Conservation (phyloP, 2,888 invertebrate species). For the Drosophila prolongata region DNA sequence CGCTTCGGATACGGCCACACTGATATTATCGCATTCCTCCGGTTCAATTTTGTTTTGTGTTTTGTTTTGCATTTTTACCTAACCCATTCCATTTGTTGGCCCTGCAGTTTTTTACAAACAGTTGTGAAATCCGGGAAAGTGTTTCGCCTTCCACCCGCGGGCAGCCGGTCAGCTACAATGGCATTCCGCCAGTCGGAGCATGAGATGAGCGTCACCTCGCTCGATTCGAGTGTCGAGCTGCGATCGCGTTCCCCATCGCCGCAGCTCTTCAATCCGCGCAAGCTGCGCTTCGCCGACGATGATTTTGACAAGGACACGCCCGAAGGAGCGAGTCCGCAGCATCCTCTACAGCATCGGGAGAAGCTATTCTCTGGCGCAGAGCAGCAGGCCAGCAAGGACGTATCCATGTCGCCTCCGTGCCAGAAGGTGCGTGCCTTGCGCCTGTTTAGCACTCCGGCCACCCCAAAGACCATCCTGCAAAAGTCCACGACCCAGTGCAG, state of each 20-base stretch:
- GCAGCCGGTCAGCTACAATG: slow-evolving; percentile 49
- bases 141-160: neutral
- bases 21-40: slow-evolving; percentile 16
- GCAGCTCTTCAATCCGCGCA: slow-evolving; percentile 80
- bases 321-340: slow-evolving; percentile 56
- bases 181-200: slow-evolving; percentile 74
- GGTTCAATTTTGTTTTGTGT: slow-evolving; percentile 28
- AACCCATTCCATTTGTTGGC: neutral
- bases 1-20: slow-evolving; percentile 25
- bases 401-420: slow-evolving; percentile 85
- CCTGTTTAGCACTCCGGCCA: slow-evolving; percentile 93
- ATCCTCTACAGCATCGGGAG: slow-evolving; percentile 32
- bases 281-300: slow-evolving; percentile 82
- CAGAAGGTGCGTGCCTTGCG: slow-evolving; percentile 87
- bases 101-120: neutral
- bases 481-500: slow-evolving; percentile 86
- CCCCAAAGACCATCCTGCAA: slow-evolving; percentile 90
- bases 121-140: neutral
- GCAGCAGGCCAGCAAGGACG: slow-evolving; percentile 11
- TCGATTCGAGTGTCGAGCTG: slow-evolving; percentile 80
- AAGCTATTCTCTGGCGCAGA: slow-evolving; percentile 12
- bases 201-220: slow-evolving; percentile 68
- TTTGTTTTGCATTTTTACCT: slow-evolving; percentile 30
- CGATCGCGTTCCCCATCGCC: slow-evolving; percentile 80
- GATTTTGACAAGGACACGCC: slow-evolving; percentile 69